phyloP scores from a whole-genome alignment of 2,888 invertebrate genomes.

The Cheilosia variabilis region DNA sequence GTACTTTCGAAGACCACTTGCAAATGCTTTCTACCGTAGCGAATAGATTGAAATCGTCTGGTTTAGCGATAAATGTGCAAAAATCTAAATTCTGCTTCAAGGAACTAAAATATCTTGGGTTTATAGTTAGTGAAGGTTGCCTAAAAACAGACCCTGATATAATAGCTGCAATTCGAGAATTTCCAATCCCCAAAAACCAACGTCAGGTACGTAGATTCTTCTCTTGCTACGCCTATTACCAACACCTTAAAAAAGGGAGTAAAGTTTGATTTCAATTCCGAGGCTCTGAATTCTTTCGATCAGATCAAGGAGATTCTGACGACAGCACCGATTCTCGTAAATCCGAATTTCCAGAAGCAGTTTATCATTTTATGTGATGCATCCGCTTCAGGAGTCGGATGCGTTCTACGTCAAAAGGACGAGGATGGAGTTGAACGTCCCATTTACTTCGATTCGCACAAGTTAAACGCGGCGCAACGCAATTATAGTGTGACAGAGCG shows the following conservation, averaged over 20 bases:
- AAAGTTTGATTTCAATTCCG: background rate
- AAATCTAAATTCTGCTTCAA: slow-evolving; percentile 12
- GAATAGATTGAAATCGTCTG: background rate
- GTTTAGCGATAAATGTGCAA: background rate
- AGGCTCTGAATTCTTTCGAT: background rate
- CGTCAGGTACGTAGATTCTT: background rate
- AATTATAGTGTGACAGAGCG: too few relatives aligned
- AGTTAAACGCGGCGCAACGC: slow-evolving; percentile 16
- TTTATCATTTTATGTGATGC: slow-evolving; percentile 1
- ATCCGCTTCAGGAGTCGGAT: slow-evolving; percentile 10
- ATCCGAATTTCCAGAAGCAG: background rate
- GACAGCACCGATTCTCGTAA: background rate
- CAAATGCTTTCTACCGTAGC: background rate
- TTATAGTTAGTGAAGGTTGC: background rate
- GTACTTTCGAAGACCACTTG: slow-evolving; percentile 10
- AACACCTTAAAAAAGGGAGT: too few relatives aligned
- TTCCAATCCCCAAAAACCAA: background rate
- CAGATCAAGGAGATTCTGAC: too few relatives aligned
- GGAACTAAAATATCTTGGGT: background rate
- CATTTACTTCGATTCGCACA: slow-evolving; percentile 1
- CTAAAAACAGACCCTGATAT: slow-evolving; percentile 4
- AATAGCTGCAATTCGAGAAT: background rate
- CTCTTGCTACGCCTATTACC: background rate
- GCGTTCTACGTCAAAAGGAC: slow-evolving; percentile 5
- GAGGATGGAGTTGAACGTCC: slow-evolving; percentile 1